A percentile compares a stretch with the other conserved stretches of the same genome.
phyloP scores from a whole-genome alignment of 2,888 invertebrate species.

The Clitarchus hookeri region DNA sequence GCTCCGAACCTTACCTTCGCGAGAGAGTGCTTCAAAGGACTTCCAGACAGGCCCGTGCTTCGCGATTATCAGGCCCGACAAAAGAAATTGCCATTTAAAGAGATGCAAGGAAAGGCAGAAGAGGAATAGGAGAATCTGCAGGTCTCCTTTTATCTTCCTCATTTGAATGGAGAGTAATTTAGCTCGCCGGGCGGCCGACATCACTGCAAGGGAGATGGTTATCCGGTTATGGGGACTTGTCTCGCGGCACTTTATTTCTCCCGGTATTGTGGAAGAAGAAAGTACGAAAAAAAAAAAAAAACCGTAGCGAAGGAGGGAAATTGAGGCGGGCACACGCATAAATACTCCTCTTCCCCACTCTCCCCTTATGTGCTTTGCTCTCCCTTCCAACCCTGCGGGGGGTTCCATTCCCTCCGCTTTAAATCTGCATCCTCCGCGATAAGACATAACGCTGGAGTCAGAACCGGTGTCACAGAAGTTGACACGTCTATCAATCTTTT shows the following conservation, averaged over 20 bases:
- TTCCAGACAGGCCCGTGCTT: too few species aligned
- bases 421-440: neutral
- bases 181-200: neutral
- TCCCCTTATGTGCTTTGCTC: neutral
- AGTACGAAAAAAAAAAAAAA: neutral
- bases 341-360: neutral
- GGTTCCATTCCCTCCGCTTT: neutral
- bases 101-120: neutral
- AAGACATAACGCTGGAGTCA: constrained; percentile 7
- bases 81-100: neutral
- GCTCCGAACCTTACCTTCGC: too few species aligned
- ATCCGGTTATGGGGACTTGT: neutral
- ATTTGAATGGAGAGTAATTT: neutral
- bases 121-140: neutral
- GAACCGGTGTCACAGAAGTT: neutral
- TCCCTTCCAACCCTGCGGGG: neutral
- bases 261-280: neutral
- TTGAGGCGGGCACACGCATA: neutral
- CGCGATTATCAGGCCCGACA: too few species aligned
- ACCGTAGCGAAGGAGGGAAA: neutral
- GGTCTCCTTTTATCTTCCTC: neutral
- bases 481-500: neutral
- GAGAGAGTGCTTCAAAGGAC: too few species aligned
- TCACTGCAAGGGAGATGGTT: constrained; percentile 1
- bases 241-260: neutral